A percentile compares a stretch with the other conserved stretches of the same genome.
phyloP scores from a whole-genome alignment of 2,113 vertebrate genomes.

The Macquaria australasica region DNA sequence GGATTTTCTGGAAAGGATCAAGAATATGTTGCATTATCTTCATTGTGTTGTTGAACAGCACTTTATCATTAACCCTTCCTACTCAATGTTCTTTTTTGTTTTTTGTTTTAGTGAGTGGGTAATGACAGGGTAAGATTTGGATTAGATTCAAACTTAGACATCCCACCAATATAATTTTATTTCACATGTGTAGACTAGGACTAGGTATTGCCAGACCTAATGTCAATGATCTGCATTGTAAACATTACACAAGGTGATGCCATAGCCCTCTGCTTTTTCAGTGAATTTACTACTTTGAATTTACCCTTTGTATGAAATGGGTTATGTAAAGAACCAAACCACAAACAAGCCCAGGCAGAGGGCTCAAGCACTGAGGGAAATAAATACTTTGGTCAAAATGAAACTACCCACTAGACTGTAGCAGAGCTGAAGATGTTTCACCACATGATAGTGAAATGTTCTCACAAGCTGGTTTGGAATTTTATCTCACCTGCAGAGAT shows the following conservation, averaged over 20 bases:
- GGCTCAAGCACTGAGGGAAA: not conserved
- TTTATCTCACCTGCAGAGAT: not conserved
- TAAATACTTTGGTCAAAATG: not conserved
- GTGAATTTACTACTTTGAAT: too few species aligned
- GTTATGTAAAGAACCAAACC: not conserved
- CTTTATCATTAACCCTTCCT: conserved; percentile 69
- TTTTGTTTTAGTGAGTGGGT: too few species aligned
- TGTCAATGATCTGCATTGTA: too few species aligned
- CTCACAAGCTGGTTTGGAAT: not conserved
- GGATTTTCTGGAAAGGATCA: conserved; percentile 76
- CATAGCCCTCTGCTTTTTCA: too few species aligned
- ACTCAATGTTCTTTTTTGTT: too few species aligned
- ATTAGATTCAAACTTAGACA: not conserved
- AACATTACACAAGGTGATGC: too few species aligned
- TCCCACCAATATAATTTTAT: too few species aligned
- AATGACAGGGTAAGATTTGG: too few species aligned
- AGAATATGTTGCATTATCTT: conserved; percentile 78
- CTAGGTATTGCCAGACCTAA: too few species aligned
- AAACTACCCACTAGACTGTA: not conserved
- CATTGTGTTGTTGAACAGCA: conserved; percentile 49
- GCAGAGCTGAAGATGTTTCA: not conserved
- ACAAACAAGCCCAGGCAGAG: not conserved
- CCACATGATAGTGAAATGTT: not conserved
- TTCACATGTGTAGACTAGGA: too few species aligned
- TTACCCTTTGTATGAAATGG: too few species aligned